Conservation (phyloP, 1,140 invertebrate species). For the Temnothorax nylanderi region DNA sequence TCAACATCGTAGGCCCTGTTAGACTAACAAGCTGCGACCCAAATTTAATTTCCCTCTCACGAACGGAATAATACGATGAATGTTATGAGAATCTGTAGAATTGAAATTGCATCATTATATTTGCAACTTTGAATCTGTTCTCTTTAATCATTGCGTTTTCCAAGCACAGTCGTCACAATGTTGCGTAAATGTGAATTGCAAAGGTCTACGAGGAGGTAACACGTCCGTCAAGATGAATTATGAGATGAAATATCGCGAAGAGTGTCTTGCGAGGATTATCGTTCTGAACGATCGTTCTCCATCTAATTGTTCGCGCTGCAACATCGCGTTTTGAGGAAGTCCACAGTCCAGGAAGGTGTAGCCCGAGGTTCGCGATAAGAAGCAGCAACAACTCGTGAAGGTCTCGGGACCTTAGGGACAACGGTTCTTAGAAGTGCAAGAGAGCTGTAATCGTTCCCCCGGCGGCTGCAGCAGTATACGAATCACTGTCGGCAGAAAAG, state of each 20-base stretch:
- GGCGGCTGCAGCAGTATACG: slow-evolving; percentile 78
- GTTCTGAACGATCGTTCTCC: slow-evolving; percentile 23
- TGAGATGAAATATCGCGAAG: slow-evolving; percentile 13
- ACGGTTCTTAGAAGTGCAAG: slow-evolving; percentile 80
- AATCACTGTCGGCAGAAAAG: slow-evolving; percentile 82
- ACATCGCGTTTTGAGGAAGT: slow-evolving; percentile 71
- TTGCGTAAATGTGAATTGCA: slow-evolving; percentile 2
- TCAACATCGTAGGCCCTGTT: not conserved
- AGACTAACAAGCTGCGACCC: not conserved
- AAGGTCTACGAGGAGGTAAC: slow-evolving; percentile 21
- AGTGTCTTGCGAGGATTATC: slow-evolving; percentile 14
- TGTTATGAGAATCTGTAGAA: not conserved
- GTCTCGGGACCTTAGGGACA: slow-evolving; percentile 81
- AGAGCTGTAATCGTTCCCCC: slow-evolving; percentile 77
- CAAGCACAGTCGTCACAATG: not conserved
- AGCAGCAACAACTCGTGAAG: slow-evolving; percentile 65
- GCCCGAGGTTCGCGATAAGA: slow-evolving; percentile 75
- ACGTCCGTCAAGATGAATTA: slow-evolving; percentile 20
- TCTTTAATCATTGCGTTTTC: not conserved
- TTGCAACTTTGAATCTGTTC: not conserved
- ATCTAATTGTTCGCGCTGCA: slow-evolving; percentile 54
- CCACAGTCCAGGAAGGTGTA: slow-evolving; percentile 57
- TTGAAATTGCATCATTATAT: not conserved
- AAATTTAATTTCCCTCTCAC: not conserved
- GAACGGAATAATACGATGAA: not conserved